Evolutionary conservation across 2,888 invertebrate species (phyloP).

Genomic region (Patella pellucida): DNA sequence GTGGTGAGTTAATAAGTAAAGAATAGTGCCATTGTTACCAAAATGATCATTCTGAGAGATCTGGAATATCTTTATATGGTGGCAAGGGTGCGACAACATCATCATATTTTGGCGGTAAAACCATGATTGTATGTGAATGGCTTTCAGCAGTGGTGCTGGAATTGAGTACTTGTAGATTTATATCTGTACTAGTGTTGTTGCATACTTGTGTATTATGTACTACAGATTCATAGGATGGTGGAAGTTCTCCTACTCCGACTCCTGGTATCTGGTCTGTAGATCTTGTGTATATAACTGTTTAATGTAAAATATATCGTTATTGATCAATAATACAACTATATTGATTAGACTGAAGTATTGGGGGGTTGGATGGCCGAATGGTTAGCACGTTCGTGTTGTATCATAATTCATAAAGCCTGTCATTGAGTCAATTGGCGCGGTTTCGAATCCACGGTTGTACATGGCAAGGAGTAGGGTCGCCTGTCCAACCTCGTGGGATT

Average conservation of each 20-base stretch:
- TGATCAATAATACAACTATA: too few relatives aligned
- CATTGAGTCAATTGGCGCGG: too few relatives aligned
- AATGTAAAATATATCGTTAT: too few relatives aligned
- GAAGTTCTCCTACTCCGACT: constrained; percentile 49
- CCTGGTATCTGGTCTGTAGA: constrained; percentile 59
- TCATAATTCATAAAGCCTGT: too few relatives aligned
- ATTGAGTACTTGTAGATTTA: neutral
- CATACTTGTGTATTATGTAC: constrained; percentile 32
- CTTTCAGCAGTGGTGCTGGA: constrained; percentile 35
- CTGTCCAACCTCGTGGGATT: too few relatives aligned
- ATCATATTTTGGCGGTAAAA: constrained; percentile 60
- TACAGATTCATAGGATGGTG: constrained; percentile 59
- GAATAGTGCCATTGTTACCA: too few relatives aligned
- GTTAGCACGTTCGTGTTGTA: too few relatives aligned
- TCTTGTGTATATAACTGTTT: constrained; percentile 60
- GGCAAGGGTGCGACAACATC: constrained; percentile 56
- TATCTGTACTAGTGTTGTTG: neutral
- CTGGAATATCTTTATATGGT: constrained; percentile 37
- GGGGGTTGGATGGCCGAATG: too few relatives aligned
- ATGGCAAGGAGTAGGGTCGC: too few relatives aligned
- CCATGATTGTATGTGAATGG: constrained; percentile 42
- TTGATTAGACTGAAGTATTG: too few relatives aligned
- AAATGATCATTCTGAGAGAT: neutral
- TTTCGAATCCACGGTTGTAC: too few relatives aligned
- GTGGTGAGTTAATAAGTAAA: too few relatives aligned